Percentiles rank a stretch among this genome's conserved stretches.
phyloP scores from a whole-genome alignment of 2,888 invertebrate genomes.

The Nemoura dubitans region DNA sequence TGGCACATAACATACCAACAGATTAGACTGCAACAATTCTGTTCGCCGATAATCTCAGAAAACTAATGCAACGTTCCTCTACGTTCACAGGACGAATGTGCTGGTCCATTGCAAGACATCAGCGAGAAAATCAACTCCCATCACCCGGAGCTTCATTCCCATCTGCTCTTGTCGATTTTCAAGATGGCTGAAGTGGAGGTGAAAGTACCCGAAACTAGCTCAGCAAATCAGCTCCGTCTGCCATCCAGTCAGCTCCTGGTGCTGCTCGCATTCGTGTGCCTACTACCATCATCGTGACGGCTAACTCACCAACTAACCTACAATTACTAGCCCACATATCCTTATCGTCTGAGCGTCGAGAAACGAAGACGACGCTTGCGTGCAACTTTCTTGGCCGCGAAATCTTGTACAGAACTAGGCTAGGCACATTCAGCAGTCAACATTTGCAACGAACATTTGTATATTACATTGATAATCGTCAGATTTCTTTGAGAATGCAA shows the following conservation, averaged over 20 bases:
- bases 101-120: constrained; percentile 79
- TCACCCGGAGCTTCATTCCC: constrained; percentile 85
- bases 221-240: constrained; percentile 20
- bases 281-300: constrained; percentile 47
- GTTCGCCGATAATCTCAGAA: not conserved
- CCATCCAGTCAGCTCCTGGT: constrained; percentile 9
- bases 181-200: constrained; percentile 93
- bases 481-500: constrained; percentile 32
- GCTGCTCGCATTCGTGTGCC: constrained; percentile 25
- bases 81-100: constrained; percentile 81
- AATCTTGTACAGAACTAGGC: constrained; percentile 46
- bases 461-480: constrained; percentile 33
- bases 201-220: constrained; percentile 75
- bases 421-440: constrained; percentile 22
- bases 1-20: too few relatives aligned
- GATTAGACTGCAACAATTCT: not conserved
- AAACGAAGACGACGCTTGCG: not conserved
- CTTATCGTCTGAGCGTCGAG: not conserved
- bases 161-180: constrained; percentile 87
- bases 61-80: not conserved
- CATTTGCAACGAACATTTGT: constrained; percentile 28
- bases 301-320: constrained; percentile 31
- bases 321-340: constrained; percentile 30
- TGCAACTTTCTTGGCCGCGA: constrained; percentile 39
- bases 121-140: constrained; percentile 86